Conservation (phyloP, 2,797 vertebrate genomes). For the Enteromius fasciolatus region DNA sequence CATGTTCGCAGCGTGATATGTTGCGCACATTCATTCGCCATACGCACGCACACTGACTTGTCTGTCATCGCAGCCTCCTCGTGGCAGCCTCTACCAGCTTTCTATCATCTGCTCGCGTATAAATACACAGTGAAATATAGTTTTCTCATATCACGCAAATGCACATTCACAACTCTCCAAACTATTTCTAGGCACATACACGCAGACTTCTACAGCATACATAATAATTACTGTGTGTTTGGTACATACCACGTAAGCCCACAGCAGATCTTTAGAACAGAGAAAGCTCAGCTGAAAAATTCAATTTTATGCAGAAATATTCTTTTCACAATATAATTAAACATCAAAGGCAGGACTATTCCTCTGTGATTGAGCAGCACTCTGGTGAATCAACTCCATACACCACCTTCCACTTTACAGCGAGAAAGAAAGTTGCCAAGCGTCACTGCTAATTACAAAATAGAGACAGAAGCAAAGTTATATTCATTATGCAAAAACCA, state of each 20-base stretch:
- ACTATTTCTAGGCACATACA: conserved; percentile 40
- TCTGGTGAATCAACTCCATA: conserved; percentile 76
- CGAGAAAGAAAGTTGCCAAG: conserved; percentile 70
- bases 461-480: conserved; percentile 76
- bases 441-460: conserved; percentile 81
- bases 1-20: conserved; percentile 36
- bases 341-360: conserved; percentile 84
- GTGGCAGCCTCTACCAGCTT: conserved; percentile 55
- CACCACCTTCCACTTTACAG: conserved; percentile 72
- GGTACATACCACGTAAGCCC: conserved; percentile 57
- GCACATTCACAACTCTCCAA: conserved; percentile 49
- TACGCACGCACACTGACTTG: conserved; percentile 15
- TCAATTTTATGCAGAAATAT: conserved; percentile 83
- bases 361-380: conserved; percentile 81
- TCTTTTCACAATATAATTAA: conserved; percentile 87
- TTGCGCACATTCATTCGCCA: conserved; percentile 62
- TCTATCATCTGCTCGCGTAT: conserved; percentile 48
- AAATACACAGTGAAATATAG: conserved; percentile 62
- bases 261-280: conserved; percentile 71
- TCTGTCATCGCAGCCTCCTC: conserved; percentile 44
- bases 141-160: conserved; percentile 63
- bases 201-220: conserved; percentile 29
- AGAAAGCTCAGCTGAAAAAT: conserved; percentile 73
- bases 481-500: conserved; percentile 76
- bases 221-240: conserved; percentile 36